Conservation (phyloP, 2,113 vertebrate species). For the Microcebus jonahi region DNA sequence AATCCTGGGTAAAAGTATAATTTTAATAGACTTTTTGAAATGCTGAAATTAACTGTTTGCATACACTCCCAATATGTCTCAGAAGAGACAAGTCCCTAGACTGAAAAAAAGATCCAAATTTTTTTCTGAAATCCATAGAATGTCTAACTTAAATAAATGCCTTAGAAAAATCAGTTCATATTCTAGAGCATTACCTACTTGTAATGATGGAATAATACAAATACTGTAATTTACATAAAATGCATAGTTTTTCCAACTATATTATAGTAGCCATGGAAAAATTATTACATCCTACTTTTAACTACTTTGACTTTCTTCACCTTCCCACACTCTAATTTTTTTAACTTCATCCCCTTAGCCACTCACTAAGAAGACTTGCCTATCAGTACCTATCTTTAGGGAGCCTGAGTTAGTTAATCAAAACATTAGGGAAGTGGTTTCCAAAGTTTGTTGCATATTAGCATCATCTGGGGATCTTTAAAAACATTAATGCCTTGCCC, state of each 20-base stretch:
- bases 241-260: neutral
- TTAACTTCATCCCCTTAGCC: neutral
- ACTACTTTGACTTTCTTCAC: neutral
- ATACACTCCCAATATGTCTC: neutral
- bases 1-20: neutral
- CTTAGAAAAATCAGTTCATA: neutral
- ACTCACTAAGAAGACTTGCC: neutral
- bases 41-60: neutral
- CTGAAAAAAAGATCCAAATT: constrained; percentile 6
- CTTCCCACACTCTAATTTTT: neutral
- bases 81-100: neutral
- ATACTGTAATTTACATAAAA: constrained; percentile 38
- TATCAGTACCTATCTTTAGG: neutral
- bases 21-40: constrained; percentile 28
- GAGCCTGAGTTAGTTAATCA: neutral
- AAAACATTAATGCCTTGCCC: neutral
- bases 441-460: neutral
- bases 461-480: neutral
- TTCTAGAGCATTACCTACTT: neutral
- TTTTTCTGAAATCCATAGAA: neutral
- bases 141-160: constrained; percentile 16
- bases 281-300: neutral
- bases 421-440: neutral
- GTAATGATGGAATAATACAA: neutral
- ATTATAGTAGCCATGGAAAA: neutral